Evolutionary conservation across 2,888 invertebrate genomes (phyloP).

Genomic region (Lycophotia porphyrea): DNA sequence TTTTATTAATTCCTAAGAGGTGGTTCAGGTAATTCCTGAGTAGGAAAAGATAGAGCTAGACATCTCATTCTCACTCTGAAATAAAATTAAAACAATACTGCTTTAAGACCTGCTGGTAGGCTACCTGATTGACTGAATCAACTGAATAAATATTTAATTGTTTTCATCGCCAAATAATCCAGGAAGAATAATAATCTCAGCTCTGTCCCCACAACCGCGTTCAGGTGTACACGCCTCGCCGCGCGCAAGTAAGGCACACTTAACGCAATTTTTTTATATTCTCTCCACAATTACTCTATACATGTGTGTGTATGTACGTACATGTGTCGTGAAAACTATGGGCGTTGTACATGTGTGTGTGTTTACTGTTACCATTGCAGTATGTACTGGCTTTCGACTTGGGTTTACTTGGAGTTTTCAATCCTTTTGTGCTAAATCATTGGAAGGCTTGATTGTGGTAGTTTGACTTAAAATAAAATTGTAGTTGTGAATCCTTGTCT

Average conservation of each 20-base stretch:
- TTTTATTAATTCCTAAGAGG: neutral
- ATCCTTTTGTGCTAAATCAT: neutral
- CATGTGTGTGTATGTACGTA: slow-evolving; percentile 69
- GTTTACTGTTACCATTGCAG: slow-evolving; percentile 69
- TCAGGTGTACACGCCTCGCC: slow-evolving; percentile 77
- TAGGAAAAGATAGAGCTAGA: neutral
- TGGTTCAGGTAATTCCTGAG: neutral
- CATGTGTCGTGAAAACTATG: slow-evolving; percentile 60
- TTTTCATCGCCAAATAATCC: neutral
- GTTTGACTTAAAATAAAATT: neutral
- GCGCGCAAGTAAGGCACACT: slow-evolving; percentile 89
- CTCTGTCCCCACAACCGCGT: slow-evolving; percentile 53
- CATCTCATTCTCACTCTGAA: neutral
- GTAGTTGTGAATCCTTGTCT: neutral
- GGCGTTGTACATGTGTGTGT: slow-evolving; percentile 62
- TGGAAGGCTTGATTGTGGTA: neutral
- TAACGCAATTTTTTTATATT: slow-evolving; percentile 87
- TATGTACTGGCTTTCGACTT: slow-evolving; percentile 52
- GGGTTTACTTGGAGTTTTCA: slow-evolving; percentile 44
- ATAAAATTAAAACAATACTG: neutral
- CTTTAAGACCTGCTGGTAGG: neutral
- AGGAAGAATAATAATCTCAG: neutral
- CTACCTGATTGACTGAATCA: neutral
- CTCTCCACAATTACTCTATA: slow-evolving; percentile 85
- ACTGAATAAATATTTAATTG: rapidly evolving